phyloP scores from a whole-genome alignment of 2,797 vertebrate species.

The Sus cebifrons region DNA sequence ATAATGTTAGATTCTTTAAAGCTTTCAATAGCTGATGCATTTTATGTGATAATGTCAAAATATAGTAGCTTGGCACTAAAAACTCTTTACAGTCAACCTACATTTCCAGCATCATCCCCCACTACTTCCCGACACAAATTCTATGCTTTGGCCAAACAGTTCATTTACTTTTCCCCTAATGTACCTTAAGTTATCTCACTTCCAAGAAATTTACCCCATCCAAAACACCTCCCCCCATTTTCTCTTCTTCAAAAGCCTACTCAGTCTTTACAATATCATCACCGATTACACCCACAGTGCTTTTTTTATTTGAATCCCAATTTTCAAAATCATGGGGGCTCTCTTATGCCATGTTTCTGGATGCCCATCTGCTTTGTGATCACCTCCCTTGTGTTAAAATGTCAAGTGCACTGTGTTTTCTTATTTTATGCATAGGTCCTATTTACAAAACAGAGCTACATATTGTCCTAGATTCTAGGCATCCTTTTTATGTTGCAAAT shows the following conservation, averaged over 20 bases:
- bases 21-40: background rate
- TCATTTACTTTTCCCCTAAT: background rate
- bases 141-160: background rate
- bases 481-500: conserved; percentile 23
- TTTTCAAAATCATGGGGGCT: background rate
- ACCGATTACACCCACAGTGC: background rate
- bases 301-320: conserved; percentile 4
- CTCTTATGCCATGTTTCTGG: background rate
- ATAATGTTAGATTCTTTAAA: background rate
- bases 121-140: background rate
- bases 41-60: conserved; percentile 53
- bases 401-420: background rate
- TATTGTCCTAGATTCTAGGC: background rate
- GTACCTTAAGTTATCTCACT: background rate
- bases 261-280: background rate
- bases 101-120: background rate
- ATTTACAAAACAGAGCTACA: background rate
- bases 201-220: background rate
- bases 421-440: background rate
- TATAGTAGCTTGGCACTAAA: background rate
- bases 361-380: background rate
- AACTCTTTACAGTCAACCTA: background rate
- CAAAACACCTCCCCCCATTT: background rate
- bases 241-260: conserved; percentile 4
- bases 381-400: background rate